These are phyloP conservation scores for Drosophila falleni DNA, from an alignment of 2,888 invertebrate species.

Conservation along the genomic window DNA sequence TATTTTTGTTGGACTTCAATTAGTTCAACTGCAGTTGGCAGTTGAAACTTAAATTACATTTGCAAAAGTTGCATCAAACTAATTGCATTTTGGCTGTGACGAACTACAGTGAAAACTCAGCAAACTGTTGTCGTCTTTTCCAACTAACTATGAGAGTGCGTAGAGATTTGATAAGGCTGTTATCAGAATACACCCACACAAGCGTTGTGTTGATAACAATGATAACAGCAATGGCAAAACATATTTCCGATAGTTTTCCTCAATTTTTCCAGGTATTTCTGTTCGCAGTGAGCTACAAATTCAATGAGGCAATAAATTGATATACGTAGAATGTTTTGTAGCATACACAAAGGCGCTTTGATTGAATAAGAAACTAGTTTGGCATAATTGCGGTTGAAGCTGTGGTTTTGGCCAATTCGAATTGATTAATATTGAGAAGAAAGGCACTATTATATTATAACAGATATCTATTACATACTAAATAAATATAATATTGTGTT, in stretches of 20 bases:
- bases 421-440: constrained; percentile 7
- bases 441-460: background rate
- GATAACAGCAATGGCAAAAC: constrained; percentile 24
- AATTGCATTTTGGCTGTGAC: constrained; percentile 54
- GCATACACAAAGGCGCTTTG: constrained; percentile 21
- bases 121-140: background rate
- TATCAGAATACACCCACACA: constrained; percentile 32
- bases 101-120: constrained; percentile 10
- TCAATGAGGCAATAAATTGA: constrained; percentile 31
- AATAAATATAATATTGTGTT: constrained; percentile 5
- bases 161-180: constrained; percentile 38
- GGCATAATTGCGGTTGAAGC: constrained; percentile 1
- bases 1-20: constrained; percentile 15
- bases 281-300: constrained; percentile 10
- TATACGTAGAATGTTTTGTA: constrained; percentile 11
- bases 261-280: background rate
- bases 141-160: background rate
- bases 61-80: constrained; percentile 30
- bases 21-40: constrained; percentile 20
- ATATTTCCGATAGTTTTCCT: constrained; percentile 18
- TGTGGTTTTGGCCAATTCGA: constrained; percentile 2
- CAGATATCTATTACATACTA: background rate
- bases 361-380: constrained; percentile 18
- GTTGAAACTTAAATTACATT: constrained; percentile 43
- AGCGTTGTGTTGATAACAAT: constrained; percentile 27